Conservation (phyloP, 2,797 vertebrate genomes). For the Nyctalus aviator region DNA sequence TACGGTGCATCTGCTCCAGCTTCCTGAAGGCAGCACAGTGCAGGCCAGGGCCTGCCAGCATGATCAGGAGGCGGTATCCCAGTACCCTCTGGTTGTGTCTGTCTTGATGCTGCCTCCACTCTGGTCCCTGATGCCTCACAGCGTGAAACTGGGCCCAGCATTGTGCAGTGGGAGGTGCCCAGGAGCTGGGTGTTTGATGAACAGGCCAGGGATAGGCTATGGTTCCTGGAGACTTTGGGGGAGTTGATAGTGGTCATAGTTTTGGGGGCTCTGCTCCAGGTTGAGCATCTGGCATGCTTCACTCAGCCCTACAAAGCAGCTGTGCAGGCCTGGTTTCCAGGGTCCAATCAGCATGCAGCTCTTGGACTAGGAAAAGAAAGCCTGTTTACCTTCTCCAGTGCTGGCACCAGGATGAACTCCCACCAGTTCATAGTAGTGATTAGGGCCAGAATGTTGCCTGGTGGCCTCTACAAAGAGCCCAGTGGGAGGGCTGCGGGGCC, state of each 20-base stretch:
- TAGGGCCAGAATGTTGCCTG: constrained; percentile 65
- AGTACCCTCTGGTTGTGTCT: constrained; percentile 87
- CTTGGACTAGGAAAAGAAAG: constrained; percentile 94
- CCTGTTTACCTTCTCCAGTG: constrained; percentile 92
- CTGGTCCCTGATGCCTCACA: constrained; percentile 75
- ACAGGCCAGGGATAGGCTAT: neutral
- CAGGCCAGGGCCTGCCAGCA: constrained; percentile 88
- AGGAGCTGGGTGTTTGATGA: constrained; percentile 50
- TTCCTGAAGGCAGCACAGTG: constrained; percentile 92
- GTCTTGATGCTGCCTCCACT: constrained; percentile 80
- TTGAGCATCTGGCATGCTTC: constrained; percentile 93
- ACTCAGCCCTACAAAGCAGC: constrained; percentile 93
- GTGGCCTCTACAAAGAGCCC: constrained; percentile 62
- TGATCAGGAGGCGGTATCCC: constrained; percentile 90
- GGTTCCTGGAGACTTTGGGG: neutral
- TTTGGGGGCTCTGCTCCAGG: constrained; percentile 88
- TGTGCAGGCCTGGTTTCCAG: constrained; percentile 90
- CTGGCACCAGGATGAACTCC: constrained; percentile 91
- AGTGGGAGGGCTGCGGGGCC: constrained; percentile 49
- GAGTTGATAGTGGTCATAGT: constrained; percentile 87
- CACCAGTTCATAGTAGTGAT: constrained; percentile 92
- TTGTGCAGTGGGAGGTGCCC: constrained; percentile 79
- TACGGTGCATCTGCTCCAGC: constrained; percentile 90
- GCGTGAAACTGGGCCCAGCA: constrained; percentile 93
- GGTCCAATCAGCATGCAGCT: constrained; percentile 94